Evolutionary conservation across 2,113 vertebrate species (phyloP), one percentile per base, ranked within the genome.

Genomic region (Tetrao urogallus): DNA sequence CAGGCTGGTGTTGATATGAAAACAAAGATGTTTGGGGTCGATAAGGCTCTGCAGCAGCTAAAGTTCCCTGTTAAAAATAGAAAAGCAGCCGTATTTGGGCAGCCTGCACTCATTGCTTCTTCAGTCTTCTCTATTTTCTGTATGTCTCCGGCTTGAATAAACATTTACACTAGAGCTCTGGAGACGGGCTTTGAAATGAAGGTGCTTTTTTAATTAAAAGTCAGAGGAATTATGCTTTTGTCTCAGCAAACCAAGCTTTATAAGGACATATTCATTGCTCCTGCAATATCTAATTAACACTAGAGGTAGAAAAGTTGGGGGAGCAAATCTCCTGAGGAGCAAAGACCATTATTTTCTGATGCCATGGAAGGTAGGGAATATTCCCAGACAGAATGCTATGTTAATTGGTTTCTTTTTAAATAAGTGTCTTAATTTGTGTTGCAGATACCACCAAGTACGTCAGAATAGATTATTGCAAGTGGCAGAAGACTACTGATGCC

Each of bases 141-240:
- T 84, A 5, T 54, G 66, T 86, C 57, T 88, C 82, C 50, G 71
- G 73, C 82, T 83, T 94, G 66, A 76, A 38, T 88, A 95, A 96
- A 94, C 85, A 94, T 96, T 97, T 97, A 82, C 82, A 69, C 73
- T 95, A 81, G 61, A 94, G 73, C 76, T 88, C 85, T 70, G 76
- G 88, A 90, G 93, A 61, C 69, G 22, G 65, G 60, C 45, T 96
- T 90, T 81, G 85, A 83, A 88, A 94, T 69, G 76, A 94, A 92
- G 65, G 82, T 92, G 70, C 73, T 83, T 75, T 93, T 92, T 82
- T 72, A 96, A 86, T 93, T 81, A 38, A 48, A 93, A 96, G 66
- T 85, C 56, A 74, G 50, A 82, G 75, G 86, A 92, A 88, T 20
- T 13, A 63, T 91, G n/a, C 47, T 75, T 88, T 95, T 75, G 43